Base-by-base conservation (phyloP, 2,888 invertebrate species). In the Marasmarcha lunaedactyla region DNA sequence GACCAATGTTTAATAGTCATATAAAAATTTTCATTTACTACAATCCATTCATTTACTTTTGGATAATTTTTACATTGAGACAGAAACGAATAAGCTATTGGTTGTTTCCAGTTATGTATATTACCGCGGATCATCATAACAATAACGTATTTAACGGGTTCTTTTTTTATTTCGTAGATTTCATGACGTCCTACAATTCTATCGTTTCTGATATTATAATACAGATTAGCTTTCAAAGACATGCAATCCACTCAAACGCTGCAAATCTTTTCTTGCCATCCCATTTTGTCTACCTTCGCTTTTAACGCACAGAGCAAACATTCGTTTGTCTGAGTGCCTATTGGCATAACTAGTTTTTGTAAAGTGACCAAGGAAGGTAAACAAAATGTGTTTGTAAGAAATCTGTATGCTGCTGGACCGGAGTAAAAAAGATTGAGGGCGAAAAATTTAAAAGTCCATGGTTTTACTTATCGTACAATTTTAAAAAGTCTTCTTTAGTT, bases 91-190 rank as follows among this genome's bases (percentile, higher is more conserved):
- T 44, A 37, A n/a, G 46, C 44, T 3, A 52, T 37, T 1, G 50
- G 48, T 27, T 52, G 52, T 34, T 44, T 48, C 52, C 51, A 54
- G 10, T 46, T 46, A 14, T 43, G 12, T 38, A 47, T 36, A n/a
- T 52, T 42, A 37, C 52, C 51, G 10, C 49, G 44, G 11, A 44
- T 35, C 44, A 48, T 47, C 1, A 48, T 37, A 10, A 49, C 46
- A 38, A 47, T 40, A 7, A 10, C 30, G 10, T 30, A 30, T 30
- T 30, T 30, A 3, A n/a, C 30, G 2, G 30, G 30, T 10, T 4
- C 2, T n/a, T 4, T 7, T 30, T 30, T 4, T 7, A 30, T 10
- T 4, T n/a, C 30, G n/a, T 30, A 2, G 2, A 30, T 10, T 30
- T 30, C 30, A 30, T 30, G 30, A n/a, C 4, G 10, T 4, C 30